Evolutionary conservation across 1,140 invertebrate genomes (phyloP), one percentile per base, ranked within the genome.

Genomic region (Magallana gigas): DNA sequence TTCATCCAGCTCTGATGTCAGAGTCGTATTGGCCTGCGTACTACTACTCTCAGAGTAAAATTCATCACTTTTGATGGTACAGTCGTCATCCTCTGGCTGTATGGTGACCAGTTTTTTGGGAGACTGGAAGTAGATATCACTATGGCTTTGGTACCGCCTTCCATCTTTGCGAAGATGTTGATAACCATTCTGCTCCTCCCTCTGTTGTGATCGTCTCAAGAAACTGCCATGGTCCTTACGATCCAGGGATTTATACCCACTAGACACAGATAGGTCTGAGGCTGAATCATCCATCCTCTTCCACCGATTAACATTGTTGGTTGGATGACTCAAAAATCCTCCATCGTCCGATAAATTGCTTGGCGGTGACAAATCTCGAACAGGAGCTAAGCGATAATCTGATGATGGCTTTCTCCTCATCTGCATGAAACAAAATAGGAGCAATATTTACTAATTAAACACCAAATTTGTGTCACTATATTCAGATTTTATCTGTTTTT

Each of bases 1-100:
- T 64, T 80, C 36, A 6, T 80, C 56, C 23, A 76, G 68, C 23
- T 76, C 68, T 76, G 68, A 76, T 8, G 68, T 76, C 23, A 76
- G 23, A 36, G 68, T 76, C 0, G 68, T 76, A 59, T 86, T 71
- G 14, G 58, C 80, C 56, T 87, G 58, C 2, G 58, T 64, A 8
- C 16, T 64, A 82, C 62, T 87, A 36, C 62, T 68, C 8, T 36
- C 18, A 0, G 68, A 82, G 83, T 89, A 89, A 76, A 89, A 84
- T 64, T 89, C 85, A 83, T 89, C 88, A 87, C 88, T 89, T 48
- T 83, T 86, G n/a, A 89, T 85, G 18, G 82, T 64, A 89, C 88
- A 85, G 6, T 60, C 82, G 36, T 89, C 85, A 58, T 60, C 18
- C 9, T 60, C 82, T 1, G 76, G 57, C 76, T 84, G 58, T n/a